Evolutionary conservation across 2,888 invertebrate genomes (phyloP), one percentile per base, ranked within the genome.

Genomic region (Mechanitis messenoides): DNA sequence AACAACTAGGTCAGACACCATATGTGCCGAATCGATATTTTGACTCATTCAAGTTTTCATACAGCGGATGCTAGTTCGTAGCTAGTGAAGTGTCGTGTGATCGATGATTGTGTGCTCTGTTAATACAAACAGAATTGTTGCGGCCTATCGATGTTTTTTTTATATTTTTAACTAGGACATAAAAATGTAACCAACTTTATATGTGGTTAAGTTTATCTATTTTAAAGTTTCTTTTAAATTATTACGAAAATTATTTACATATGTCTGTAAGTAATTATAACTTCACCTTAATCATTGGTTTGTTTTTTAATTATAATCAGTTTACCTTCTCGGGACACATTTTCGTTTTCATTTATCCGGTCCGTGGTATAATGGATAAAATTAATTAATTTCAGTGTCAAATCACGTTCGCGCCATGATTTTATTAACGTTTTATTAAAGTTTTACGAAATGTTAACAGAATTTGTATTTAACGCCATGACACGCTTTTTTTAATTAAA

Each of bases 1-100:
- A 74, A 71, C 66, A 84, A 77, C 74, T 83, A 71, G 81, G 81
- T 65, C 83, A 78, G 78, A 81, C 79, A 79, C 60, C 68, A 66
- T 67, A 65, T 68, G 65, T 61, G 63, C 67, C 69, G 70, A 66
- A 68, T 66, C 66, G 61, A 79, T 76, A 76, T 72, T 72, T 72
- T 64, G 69, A 70, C 67, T 71, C 78, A 79, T 74, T 79, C 69
- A 67, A 59, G 62, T 64, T 67, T 69, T 70, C 69, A 71, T 73
- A 70, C 67, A 12, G n/a, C 47, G 46, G 38, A 20, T 53, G 38
- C 33, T 53, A 20, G 42, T 45, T 31, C 20, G 31, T 9, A 45
- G 45, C 33, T 58, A 47, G 38, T 50, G 53, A 60, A 46, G 50
- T 50, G 50, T 31, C 50, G 2, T 9, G 31, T 11, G 7, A 50